Conservation (phyloP, 2,797 vertebrate genomes). For the Florisuga fusca region DNA sequence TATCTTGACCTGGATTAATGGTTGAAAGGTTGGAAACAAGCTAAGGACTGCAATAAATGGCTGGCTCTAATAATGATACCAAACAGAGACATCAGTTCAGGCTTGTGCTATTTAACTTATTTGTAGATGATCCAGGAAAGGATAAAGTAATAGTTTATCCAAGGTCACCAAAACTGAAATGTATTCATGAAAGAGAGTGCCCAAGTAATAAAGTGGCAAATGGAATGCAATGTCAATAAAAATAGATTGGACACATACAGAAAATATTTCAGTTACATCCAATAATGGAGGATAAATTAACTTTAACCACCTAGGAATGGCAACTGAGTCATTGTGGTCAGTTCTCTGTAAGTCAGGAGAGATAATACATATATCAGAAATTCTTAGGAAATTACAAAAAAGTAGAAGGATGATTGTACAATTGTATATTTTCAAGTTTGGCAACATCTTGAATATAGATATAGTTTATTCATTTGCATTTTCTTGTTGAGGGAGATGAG, state of each 20-base stretch:
- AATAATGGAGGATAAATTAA: neutral
- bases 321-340: neutral
- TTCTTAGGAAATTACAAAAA: neutral
- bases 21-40: neutral
- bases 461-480: neutral
- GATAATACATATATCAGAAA: neutral
- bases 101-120: neutral
- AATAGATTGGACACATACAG: neutral
- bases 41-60: neutral
- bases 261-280: neutral
- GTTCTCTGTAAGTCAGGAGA: neutral
- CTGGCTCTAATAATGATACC: neutral
- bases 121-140: neutral
- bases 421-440: neutral
- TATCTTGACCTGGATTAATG: neutral
- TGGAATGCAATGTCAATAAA: neutral
- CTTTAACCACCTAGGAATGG: neutral
- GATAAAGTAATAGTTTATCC: neutral
- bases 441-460: neutral
- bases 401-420: neutral
- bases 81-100: neutral
- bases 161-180: neutral
- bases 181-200: neutral
- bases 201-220: neutral
- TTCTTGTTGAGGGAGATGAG: neutral